Conservation (phyloP, 2,113 vertebrate genomes). For the Mastomys coucha region DNA sequence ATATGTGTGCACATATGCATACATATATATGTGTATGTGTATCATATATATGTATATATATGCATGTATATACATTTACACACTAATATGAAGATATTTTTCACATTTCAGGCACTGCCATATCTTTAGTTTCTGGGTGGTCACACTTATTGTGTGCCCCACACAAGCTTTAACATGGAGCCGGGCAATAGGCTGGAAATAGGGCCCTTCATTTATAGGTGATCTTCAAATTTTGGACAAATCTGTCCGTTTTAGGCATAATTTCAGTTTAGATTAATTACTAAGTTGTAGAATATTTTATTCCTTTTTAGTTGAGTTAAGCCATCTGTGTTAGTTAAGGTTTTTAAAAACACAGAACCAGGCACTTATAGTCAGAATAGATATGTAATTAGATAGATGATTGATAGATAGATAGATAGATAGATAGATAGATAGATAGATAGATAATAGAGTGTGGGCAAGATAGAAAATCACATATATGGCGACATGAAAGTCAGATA, state of each 20-base stretch:
- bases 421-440: not conserved
- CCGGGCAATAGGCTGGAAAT: accelerated
- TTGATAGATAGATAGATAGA: not conserved
- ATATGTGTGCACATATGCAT: not conserved
- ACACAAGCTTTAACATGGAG: no score
- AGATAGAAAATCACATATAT: not conserved
- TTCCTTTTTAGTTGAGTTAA: not conserved
- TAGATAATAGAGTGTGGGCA: no score
- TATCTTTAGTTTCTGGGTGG: no score
- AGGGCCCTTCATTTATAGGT: no score
- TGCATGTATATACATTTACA: no score
- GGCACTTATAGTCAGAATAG: not conserved
- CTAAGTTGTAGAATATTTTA: not conserved
- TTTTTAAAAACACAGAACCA: not conserved
- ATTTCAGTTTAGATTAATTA: not conserved
- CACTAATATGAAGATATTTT: no score
- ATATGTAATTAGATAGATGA: not conserved
- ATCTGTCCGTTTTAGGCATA: not conserved
- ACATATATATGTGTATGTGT: no score
- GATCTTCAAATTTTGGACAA: not conserved
- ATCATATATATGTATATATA: no score
- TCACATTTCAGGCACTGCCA: no score
- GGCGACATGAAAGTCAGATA: not conserved
- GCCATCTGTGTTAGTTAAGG: not conserved
- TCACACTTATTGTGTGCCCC: no score